Conservation (phyloP, 2,888 invertebrate genomes). For the Scaptomyza tumidula region DNA sequence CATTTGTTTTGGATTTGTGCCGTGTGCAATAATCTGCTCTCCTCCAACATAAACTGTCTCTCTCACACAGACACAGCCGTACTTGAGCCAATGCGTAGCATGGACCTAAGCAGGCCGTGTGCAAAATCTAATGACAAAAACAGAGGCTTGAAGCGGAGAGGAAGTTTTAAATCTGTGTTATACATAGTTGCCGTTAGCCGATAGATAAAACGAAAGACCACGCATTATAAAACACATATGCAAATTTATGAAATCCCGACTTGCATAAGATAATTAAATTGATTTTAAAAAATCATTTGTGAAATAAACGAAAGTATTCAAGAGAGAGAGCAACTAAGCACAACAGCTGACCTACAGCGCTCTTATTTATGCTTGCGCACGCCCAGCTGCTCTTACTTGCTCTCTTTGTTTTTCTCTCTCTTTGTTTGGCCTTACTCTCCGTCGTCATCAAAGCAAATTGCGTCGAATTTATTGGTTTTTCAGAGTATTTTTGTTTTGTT, state of each 20-base stretch:
- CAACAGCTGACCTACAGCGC: constrained; percentile 29
- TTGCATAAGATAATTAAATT: constrained; percentile 29
- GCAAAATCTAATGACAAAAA: constrained; percentile 51
- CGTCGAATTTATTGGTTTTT: constrained; percentile 65
- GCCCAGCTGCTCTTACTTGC: constrained; percentile 21
- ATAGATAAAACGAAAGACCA: constrained; percentile 32
- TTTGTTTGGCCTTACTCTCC: constrained; percentile 31
- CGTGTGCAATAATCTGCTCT: constrained; percentile 66
- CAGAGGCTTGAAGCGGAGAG: constrained; percentile 5
- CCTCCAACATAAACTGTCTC: constrained; percentile 17
- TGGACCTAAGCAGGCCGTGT: constrained; percentile 51
- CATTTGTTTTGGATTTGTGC: constrained; percentile 68
- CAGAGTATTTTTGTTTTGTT: constrained; percentile 42
- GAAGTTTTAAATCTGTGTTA: constrained; percentile 14
- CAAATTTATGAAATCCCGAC: constrained; percentile 22
- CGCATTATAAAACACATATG: constrained; percentile 36
- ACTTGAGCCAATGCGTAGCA: constrained; percentile 10
- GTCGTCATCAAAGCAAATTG: constrained; percentile 49
- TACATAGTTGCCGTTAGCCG: constrained; percentile 11
- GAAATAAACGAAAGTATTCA: constrained; percentile 23
- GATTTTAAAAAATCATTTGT: constrained; percentile 28
- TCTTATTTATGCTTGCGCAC: constrained; percentile 50
- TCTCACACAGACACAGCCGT: constrained; percentile 26
- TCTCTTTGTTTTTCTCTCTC: constrained; percentile 17
- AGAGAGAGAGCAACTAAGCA: constrained; percentile 17